phyloP scores from a whole-genome alignment of 2,888 invertebrate genomes.

The Lacanobia oleracea region DNA sequence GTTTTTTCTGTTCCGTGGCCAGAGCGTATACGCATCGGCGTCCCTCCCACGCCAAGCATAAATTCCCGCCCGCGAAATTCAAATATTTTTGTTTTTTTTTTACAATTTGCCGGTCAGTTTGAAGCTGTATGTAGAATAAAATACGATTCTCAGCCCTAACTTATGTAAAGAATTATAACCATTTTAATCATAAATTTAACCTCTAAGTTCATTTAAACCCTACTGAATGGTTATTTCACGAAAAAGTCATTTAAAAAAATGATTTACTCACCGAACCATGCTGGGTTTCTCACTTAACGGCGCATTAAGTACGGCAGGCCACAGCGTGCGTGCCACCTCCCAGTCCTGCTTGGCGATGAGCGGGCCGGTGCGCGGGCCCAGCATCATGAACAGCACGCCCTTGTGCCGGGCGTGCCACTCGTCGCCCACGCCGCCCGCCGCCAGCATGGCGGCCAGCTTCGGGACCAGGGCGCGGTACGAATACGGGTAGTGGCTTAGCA shows the following conservation, averaged over 20 bases:
- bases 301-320: slow-evolving; percentile 95
- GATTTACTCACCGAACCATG: slow-evolving; percentile 89
- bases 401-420: slow-evolving; percentile 86
- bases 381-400: slow-evolving; percentile 94
- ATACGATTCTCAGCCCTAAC: no score
- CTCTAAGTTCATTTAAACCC: no score
- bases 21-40: no score
- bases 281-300: slow-evolving; percentile 96
- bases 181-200: no score
- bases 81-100: no score
- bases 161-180: no score
- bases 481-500: slow-evolving; percentile 92
- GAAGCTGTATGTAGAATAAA: no score
- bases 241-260: background rate
- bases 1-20: no score
- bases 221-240: no score
- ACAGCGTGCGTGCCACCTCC: slow-evolving; percentile 92
- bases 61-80: no score
- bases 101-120: no score
- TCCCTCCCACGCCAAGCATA: no score
- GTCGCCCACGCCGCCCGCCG: slow-evolving; percentile 86
- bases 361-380: slow-evolving; percentile 92
- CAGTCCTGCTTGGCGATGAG: slow-evolving; percentile 94
- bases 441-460: slow-evolving; percentile 91
- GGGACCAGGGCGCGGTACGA: slow-evolving; percentile 93